Percentiles rank a stretch among this genome's conserved stretches.
Conservation (phyloP, 2,797 vertebrate species). For the Argentina silus region DNA sequence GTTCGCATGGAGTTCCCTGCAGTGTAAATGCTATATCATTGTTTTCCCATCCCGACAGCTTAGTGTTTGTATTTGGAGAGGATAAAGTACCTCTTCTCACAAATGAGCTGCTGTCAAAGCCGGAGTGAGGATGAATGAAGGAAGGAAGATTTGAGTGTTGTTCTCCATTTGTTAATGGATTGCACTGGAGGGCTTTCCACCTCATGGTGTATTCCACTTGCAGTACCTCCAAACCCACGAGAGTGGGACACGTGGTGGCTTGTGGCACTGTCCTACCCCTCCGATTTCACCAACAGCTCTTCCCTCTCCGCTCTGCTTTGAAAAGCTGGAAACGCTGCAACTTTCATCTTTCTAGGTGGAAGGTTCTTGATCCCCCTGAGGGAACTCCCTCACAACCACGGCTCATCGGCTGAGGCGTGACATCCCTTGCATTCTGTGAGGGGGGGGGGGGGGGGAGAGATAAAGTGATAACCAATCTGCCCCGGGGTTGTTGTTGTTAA, state of each 20-base stretch:
- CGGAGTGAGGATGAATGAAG: neutral
- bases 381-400: slow-evolving; percentile 41
- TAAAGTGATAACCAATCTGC: slow-evolving; percentile 60
- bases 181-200: too few relatives aligned
- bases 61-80: neutral
- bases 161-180: slow-evolving; percentile 13
- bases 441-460: slow-evolving; percentile 35
- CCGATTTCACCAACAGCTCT: slow-evolving; percentile 19
- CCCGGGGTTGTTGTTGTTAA: slow-evolving; percentile 64
- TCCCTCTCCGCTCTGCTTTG: slow-evolving; percentile 45
- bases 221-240: slow-evolving; percentile 14
- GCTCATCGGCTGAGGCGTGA: slow-evolving; percentile 45
- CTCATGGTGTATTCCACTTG: too few relatives aligned
- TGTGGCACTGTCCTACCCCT: slow-evolving; percentile 26
- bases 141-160: neutral
- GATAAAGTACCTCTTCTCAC: neutral
- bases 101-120: neutral
- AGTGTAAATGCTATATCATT: too few relatives aligned
- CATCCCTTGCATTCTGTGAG: slow-evolving; percentile 27
- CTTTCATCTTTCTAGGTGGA: slow-evolving; percentile 51
- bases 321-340: slow-evolving; percentile 39
- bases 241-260: slow-evolving; percentile 18
- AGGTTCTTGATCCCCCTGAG: slow-evolving; percentile 40
- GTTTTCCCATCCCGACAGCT: too few relatives aligned
- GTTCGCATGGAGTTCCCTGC: too few relatives aligned